Evolutionary conservation across 2,797 vertebrate species (phyloP).

Genomic region (Phataginus tetradactyla): DNA sequence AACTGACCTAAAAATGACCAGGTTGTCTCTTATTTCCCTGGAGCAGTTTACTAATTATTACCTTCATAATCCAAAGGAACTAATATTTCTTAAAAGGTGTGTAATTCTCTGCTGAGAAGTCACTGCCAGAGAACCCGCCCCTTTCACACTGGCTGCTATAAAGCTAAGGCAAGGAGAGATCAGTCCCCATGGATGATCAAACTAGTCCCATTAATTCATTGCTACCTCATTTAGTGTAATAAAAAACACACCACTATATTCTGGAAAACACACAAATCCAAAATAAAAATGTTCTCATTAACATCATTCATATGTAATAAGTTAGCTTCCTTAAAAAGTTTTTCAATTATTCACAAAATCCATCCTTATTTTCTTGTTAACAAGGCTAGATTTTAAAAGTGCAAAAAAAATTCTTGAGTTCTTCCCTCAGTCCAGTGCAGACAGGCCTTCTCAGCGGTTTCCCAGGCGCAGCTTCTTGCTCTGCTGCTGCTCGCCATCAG

Average conservation of each 20-base stretch:
- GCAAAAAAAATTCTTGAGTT: slow-evolving; percentile 44
- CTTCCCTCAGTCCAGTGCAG: background rate
- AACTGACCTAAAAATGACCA: slow-evolving; percentile 17
- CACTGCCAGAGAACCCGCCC: background rate
- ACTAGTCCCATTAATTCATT: slow-evolving; percentile 24
- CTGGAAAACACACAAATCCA: slow-evolving; percentile 71
- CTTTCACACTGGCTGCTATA: background rate
- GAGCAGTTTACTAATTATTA: slow-evolving; percentile 28
- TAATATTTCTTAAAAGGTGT: slow-evolving; percentile 41
- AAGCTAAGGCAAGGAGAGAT: slow-evolving; percentile 24
- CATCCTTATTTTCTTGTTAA: slow-evolving; percentile 77
- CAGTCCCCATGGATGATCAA: background rate
- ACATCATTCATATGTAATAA: slow-evolving; percentile 72
- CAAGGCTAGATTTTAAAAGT: slow-evolving; percentile 78
- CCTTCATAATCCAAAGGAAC: slow-evolving; percentile 30
- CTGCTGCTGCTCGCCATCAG: slow-evolving; percentile 81
- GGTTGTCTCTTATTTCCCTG: slow-evolving; percentile 27
- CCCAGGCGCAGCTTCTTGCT: slow-evolving; percentile 86
- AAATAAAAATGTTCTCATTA: slow-evolving; percentile 61
- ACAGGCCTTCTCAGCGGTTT: slow-evolving; percentile 68
- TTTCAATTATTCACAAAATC: slow-evolving; percentile 79
- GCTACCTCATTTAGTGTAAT: slow-evolving; percentile 38
- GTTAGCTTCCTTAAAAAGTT: slow-evolving; percentile 79
- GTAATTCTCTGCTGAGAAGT: background rate
- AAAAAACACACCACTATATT: slow-evolving; percentile 58